Conservation (phyloP, 2,888 invertebrate species). For the Dexiosoma caninum region DNA sequence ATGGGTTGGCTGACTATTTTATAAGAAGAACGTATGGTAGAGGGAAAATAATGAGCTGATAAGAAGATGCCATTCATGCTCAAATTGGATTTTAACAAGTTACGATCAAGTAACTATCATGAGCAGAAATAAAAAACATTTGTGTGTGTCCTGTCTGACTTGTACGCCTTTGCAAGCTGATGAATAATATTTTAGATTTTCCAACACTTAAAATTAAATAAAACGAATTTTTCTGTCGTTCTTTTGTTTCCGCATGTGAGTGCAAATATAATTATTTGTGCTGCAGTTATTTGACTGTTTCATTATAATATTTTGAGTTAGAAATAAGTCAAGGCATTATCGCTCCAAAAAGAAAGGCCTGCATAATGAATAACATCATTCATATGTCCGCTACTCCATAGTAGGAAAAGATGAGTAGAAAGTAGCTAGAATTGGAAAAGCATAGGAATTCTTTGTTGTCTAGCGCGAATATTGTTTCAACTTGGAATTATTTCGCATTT, state of each 20-base stretch:
- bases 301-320: slow-evolving; percentile 32
- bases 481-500: slow-evolving; percentile 10
- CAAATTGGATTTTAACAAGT: slow-evolving; percentile 32
- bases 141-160: no score
- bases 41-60: slow-evolving; percentile 64
- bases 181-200: neutral
- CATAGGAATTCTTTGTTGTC: slow-evolving; percentile 50
- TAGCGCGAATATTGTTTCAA: slow-evolving; percentile 17
- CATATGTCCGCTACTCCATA: neutral
- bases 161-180: neutral
- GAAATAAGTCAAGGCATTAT: neutral
- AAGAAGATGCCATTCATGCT: slow-evolving; percentile 35
- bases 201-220: neutral
- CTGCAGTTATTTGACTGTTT: neutral
- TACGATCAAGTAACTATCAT: neutral
- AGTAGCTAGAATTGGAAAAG: neutral
- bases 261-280: neutral
- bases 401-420: neutral
- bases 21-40: slow-evolving; percentile 13
- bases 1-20: slow-evolving; percentile 18
- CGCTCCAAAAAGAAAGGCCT: neutral
- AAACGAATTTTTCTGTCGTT: neutral
- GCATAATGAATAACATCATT: slow-evolving; percentile 19
- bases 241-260: neutral
- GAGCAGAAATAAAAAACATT: slow-evolving; percentile 8